Evolutionary conservation across 2,113 vertebrate genomes (phyloP).

Genomic region (Cyprinodon tularosa): DNA sequence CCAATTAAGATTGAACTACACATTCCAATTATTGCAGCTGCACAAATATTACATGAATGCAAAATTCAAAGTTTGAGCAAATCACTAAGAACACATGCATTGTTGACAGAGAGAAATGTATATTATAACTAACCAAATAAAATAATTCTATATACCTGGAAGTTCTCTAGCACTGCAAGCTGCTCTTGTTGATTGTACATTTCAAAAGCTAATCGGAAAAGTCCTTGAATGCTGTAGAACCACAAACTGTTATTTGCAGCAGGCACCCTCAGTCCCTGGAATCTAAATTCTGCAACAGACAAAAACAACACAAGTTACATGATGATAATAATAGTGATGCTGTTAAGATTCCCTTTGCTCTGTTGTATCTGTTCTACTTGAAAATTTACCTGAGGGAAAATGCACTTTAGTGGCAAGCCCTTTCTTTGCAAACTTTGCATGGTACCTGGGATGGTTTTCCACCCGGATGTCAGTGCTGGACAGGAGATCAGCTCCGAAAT

Average conservation of each 20-base stretch:
- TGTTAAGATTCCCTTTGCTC: neutral
- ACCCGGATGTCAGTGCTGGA: slow-evolving; percentile 79
- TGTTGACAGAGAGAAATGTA: neutral
- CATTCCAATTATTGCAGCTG: too few species aligned
- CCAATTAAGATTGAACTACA: too few species aligned
- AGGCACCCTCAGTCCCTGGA: slow-evolving; percentile 79
- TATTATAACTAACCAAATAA: neutral
- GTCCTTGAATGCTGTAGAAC: slow-evolving; percentile 85
- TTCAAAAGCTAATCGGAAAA: slow-evolving; percentile 85
- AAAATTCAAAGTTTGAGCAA: too few species aligned
- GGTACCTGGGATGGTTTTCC: slow-evolving; percentile 84
- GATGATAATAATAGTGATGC: neutral
- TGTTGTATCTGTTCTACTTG: neutral
- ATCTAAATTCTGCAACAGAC: slow-evolving; percentile 74
- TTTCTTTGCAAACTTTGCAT: slow-evolving; percentile 83
- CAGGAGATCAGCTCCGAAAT: slow-evolving; percentile 83
- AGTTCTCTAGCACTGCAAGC: slow-evolving; percentile 78
- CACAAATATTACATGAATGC: too few species aligned
- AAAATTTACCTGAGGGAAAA: slow-evolving; percentile 78
- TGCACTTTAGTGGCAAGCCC: slow-evolving; percentile 81
- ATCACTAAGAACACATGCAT: too few species aligned
- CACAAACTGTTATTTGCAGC: slow-evolving; percentile 78
- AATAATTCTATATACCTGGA: slow-evolving; percentile 74
- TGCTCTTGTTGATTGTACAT: slow-evolving; percentile 81
- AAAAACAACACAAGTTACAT: neutral